phyloP scores from a whole-genome alignment of 53 echinoderm and acorn worm genomes.

The Henricia sp. region DNA sequence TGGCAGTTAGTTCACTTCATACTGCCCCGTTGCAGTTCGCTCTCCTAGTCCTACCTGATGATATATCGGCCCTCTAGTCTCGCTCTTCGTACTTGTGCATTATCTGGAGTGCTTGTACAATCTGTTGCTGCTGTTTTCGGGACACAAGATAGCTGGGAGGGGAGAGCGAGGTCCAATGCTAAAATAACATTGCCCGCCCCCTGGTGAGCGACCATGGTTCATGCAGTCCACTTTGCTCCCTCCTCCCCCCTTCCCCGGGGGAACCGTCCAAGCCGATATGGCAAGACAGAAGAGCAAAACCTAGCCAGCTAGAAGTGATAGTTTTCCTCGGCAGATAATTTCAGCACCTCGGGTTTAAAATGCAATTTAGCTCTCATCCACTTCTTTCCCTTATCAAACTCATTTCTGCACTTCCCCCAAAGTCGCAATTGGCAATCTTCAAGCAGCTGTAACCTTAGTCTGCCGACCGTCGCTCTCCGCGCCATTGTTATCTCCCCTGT shows the following conservation, averaged over 20 bases:
- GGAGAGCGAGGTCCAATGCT: slow-evolving; percentile 33
- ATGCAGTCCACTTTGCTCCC: slow-evolving; percentile 28
- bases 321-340: slow-evolving; percentile 59
- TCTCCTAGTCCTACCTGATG: background rate
- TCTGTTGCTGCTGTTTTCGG: too few relatives aligned
- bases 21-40: background rate
- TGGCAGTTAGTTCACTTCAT: background rate
- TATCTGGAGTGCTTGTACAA: too few relatives aligned
- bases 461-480: background rate
- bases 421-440: background rate
- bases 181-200: slow-evolving; percentile 44
- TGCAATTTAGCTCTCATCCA: slow-evolving; percentile 58
- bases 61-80: background rate
- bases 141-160: slow-evolving; percentile 29
- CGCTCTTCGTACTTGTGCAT: background rate
- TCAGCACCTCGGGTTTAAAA: slow-evolving; percentile 57
- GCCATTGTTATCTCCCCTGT: slow-evolving; percentile 55
- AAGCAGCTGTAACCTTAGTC: slow-evolving; percentile 63
- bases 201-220: slow-evolving; percentile 43
- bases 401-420: background rate
- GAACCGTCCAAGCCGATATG: background rate
- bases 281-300: background rate
- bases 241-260: slow-evolving; percentile 39
- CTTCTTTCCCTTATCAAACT: slow-evolving; percentile 3
- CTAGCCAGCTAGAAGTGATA: slow-evolving; percentile 33